Evolutionary conservation across 2,113 vertebrate species (phyloP), one percentile per base, ranked within the genome.

Genomic region (Oreamnos americanus): DNA sequence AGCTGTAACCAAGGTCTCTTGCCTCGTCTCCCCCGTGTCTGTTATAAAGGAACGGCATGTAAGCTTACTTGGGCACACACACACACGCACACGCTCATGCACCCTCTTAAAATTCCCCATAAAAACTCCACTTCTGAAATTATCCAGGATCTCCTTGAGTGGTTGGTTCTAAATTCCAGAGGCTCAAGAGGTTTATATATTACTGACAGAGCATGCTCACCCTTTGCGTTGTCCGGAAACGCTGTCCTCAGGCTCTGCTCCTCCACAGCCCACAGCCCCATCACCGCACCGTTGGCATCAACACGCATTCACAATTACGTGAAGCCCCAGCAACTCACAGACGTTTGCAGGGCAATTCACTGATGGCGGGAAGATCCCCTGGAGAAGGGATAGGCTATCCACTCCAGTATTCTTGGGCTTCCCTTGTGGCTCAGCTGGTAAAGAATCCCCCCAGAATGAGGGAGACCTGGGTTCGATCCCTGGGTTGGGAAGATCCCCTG

Each of bases 311-410:
- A 53, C 96, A 91, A 98, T 97, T 97, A 25, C 71, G 17, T 47
- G 89, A 97, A 98, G 96, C 14, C 14, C 87, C 91, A 82, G 39
- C 95, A 81, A 76, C 97, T 98, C 98, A 83, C 87, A 94, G 89
- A 88, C 96, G 97, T 98, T 97, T 86, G 43, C 92, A 87, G 88
- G 92, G 92, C 49, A 98, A 23, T 97, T 94, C 97, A 67, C 98
- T 98, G 96, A 26, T 85, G 89, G 86, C 47, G 9, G 64, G n/a
- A 36, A 71, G 64, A 71, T 36, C 4, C n/a, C 19, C 64, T 71
- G 64, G 9, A 71, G n/a, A 71, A 71, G 64, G 64, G 9, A 71
- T 71, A 71, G 64, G 4, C n/a, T 21, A 36, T n/a, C n/a, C n/a
- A 36, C n/a, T 36, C 64, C 9, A 71, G 64, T 36, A 36, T 71